A percentile compares a stretch with the other conserved stretches of the same genome.
phyloP scores from a whole-genome alignment of 2,113 vertebrate species.

The Oncorhynchus gorbuscha region DNA sequence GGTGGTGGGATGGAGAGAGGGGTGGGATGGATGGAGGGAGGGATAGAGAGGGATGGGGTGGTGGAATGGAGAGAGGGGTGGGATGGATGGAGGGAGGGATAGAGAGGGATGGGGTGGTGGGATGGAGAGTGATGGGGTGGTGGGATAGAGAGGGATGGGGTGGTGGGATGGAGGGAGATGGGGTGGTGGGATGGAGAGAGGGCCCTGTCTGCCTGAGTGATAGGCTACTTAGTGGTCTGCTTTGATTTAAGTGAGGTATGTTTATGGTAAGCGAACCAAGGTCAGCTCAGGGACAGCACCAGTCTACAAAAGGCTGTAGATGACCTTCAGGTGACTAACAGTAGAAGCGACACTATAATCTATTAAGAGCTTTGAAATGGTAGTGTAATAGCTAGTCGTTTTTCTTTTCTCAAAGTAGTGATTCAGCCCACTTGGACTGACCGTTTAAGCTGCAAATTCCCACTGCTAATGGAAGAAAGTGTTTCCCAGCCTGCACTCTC shows the following conservation, averaged over 20 bases:
- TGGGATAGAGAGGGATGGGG: not conserved
- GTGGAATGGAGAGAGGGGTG: too few relatives aligned
- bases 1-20: too few relatives aligned
- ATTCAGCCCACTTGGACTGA: not conserved
- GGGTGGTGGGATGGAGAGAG: not conserved
- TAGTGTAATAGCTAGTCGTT: too few relatives aligned
- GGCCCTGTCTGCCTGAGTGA: not conserved
- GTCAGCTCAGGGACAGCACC: not conserved
- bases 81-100: not conserved
- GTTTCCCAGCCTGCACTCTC: not conserved
- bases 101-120: too few relatives aligned
- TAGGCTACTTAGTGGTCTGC: not conserved
- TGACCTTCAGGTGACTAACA: not conserved
- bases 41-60: too few relatives aligned
- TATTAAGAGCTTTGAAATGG: too few relatives aligned
- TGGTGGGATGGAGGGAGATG: too few relatives aligned
- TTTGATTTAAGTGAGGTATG: too few relatives aligned
- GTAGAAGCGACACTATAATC: too few relatives aligned
- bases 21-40: too few relatives aligned
- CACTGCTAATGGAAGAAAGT: not conserved
- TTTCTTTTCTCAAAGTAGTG: not conserved
- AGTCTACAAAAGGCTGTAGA: too few relatives aligned
- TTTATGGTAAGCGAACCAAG: not conserved
- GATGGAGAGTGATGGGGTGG: not conserved
- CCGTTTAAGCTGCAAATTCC: not conserved